Base-by-base conservation (phyloP, 2,888 invertebrate species). In the Drosophila dives region DNA sequence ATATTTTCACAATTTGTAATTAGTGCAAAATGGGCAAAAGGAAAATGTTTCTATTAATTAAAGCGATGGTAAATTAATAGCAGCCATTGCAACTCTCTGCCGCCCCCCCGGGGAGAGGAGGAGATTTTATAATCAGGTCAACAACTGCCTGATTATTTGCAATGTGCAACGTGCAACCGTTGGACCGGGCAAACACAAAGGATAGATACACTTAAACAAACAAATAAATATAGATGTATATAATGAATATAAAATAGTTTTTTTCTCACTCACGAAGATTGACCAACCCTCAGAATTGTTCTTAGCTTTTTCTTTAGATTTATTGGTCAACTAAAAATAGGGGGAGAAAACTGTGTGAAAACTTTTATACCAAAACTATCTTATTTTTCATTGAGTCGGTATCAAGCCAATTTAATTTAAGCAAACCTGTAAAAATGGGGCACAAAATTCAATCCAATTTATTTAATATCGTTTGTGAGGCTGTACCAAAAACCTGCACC, bases 101-200 rank as follows among this genome's bases (percentile, higher is more conserved):
- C n/a, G n/a, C 55, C 29, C 42, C 53, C 65, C 67, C 56, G 15
- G 17, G 60, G 20, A 33, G 29, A 55, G 60, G 6, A n/a, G 61
- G 34, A 34, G 51, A 69, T 61, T 71, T 62, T 61, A 65, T 68
- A 81, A 81, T 81, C 70, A 85, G 75, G 80, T 82, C 83, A 81
- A 75, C 72, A 66, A 75, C 65, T 68, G 67, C 5, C 53, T 63
- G 63, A 64, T 80, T 75, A 72, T 83, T 75, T 56, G 68, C 56
- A 84, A 68, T 77, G 61, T 71, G 83, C 68, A 73, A 60, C 62
- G 56, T 64, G 23, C 23, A 23, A 2, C 23, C 62, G 64, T 56
- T 45, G 36, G 48, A 53, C 58, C 23, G 85, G 82, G 56, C 68
- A 71, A 68, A 58, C 45, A 51, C 29, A 53, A 29, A 23, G 15